Percentiles rank a stretch among this genome's conserved stretches.
Conservation (phyloP, 2,113 vertebrate genomes). For the Sturnus vulgaris region DNA sequence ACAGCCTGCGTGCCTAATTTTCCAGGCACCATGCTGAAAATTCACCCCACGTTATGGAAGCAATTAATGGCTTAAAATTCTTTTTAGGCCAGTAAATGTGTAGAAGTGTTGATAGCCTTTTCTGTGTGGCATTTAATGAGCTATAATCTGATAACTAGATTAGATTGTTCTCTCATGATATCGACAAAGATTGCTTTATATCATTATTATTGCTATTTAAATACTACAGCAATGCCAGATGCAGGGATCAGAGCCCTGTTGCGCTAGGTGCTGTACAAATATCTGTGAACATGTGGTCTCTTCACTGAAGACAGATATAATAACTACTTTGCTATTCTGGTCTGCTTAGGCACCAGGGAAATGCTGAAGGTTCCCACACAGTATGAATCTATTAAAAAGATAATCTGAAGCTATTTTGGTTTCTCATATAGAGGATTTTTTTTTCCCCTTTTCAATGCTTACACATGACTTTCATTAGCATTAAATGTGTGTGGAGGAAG, state of each 20-base stretch:
- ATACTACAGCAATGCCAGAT: conserved; percentile 47
- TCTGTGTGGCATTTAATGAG: conserved; percentile 60
- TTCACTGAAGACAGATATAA: conserved; percentile 66
- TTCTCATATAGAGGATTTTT: conserved; percentile 59
- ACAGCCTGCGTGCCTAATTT: conserved; percentile 68
- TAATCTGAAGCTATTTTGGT: conserved; percentile 72
- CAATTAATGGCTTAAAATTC: conserved; percentile 68
- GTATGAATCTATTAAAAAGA: conserved; percentile 74
- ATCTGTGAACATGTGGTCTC: conserved; percentile 59
- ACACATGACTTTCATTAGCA: conserved; percentile 71
- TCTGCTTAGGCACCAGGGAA: conserved; percentile 68
- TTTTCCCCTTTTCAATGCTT: conserved; percentile 36
- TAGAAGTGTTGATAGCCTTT: conserved; percentile 66
- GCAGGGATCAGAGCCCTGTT: conserved; percentile 52
- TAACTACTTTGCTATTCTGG: conserved; percentile 71
- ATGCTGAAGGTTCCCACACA: conserved; percentile 72
- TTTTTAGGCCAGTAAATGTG: conserved; percentile 63
- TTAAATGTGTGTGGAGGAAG: conserved; percentile 60
- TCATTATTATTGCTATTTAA: conserved; percentile 55
- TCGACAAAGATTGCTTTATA: conserved; percentile 48
- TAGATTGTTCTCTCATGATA: conserved; percentile 62
- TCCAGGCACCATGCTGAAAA: conserved; percentile 67
- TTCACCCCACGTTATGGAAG: conserved; percentile 66
- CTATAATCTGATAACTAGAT: conserved; percentile 65
- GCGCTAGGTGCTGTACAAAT: conserved; percentile 57